Base-by-base conservation (phyloP, 1,140 invertebrate genomes). In the Gryllus bimaculatus region DNA sequence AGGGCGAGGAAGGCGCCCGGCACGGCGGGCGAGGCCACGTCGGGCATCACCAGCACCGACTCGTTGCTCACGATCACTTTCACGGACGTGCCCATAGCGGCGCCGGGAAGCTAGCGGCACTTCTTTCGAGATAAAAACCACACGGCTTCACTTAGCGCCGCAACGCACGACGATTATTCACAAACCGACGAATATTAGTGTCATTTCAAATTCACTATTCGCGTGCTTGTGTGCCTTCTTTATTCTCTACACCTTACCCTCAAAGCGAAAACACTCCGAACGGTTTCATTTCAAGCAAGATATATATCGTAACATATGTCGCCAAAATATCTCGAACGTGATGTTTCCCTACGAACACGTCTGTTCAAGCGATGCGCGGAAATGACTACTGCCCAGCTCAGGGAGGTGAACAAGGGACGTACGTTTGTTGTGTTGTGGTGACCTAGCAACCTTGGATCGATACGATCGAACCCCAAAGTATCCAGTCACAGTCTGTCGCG, bases 1-100 rank as follows among this genome's bases (percentile, higher is more conserved):
- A 79, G 47, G 12, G 75, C 79, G 20, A 79, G 21, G 75, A 77
- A 77, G 47, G 49, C 8, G 13, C 75, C 75, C 8, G 79, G 39
- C 8, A 73, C 79, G 1, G 49, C 75, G 8, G 79, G 79, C 4
- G 79, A 48, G 13, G 26, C 7, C 4, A 48, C 20, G 1, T 47
- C 79, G 48, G 47, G 26, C 73, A 48, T 8, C 15, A 79, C 54
- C 7, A 79, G 73, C 74, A 79, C 39, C 8, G n/a, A 49, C 8
- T 75, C 47, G 21, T 79, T 48, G 73, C 18, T 20, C 39, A 79
- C 18, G 8, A 75, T 48, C 73, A 79, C 12, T 18, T 49, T 79
- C 73, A 47, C 74, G 12, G 20, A 47, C 7, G 47, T 75, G 15
- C 39, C 78, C 78, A 75, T 75, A 13, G 10, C 75, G 73, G 7